A percentile compares a stretch with the other conserved stretches of the same genome.
Evolutionary conservation across 2,113 vertebrate species (phyloP).

Genomic region (Solenodon paradoxus): DNA sequence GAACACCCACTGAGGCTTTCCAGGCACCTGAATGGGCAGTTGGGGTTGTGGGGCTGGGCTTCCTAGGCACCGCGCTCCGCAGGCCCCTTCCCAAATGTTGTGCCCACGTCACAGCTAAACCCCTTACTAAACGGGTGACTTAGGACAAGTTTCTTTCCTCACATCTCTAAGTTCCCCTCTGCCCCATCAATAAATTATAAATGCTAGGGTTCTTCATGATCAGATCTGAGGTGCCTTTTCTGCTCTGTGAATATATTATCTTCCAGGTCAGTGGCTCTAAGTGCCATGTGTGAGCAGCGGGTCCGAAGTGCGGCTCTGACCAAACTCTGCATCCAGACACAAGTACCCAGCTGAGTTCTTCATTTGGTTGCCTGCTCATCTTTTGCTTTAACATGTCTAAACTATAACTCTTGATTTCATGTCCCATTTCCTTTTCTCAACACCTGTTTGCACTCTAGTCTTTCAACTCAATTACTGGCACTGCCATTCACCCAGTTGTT

Average conservation of each 20-base stretch:
- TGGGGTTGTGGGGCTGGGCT: fast-evolving
- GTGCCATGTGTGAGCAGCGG: not conserved
- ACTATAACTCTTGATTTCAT: not conserved
- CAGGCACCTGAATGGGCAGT: not conserved
- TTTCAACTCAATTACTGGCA: not conserved
- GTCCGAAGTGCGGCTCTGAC: not conserved
- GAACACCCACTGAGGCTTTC: not conserved
- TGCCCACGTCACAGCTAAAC: not conserved
- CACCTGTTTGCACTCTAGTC: not conserved
- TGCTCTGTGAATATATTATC: not conserved
- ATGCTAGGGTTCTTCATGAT: not conserved
- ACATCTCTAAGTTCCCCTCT: not conserved
- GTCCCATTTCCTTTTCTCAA: not conserved
- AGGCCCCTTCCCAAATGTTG: not conserved
- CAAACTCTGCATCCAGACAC: not conserved
- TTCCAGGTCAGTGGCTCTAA: not conserved
- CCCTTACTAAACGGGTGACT: not conserved
- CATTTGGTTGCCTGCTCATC: not conserved
- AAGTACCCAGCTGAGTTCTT: not conserved
- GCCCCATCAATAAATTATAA: not conserved
- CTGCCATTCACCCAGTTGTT: too few species aligned
- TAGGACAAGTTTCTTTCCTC: not conserved
- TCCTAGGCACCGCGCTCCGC: fast-evolving
- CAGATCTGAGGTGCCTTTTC: not conserved
- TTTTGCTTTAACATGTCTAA: not conserved